Evolutionary conservation across 2,113 vertebrate species (phyloP).

Genomic region (Henicopernis longicauda): DNA sequence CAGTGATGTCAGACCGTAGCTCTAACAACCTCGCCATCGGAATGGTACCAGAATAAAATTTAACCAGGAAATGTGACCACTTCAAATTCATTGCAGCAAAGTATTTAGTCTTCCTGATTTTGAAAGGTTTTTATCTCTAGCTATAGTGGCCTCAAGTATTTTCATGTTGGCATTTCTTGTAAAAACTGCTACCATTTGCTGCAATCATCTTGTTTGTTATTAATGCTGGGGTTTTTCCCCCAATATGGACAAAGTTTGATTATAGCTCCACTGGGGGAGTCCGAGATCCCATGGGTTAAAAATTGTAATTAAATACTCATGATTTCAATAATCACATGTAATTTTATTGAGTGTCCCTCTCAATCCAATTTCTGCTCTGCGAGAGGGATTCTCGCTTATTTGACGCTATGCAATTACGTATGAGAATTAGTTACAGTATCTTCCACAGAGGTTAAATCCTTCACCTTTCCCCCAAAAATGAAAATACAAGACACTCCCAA

Average conservation of each 20-base stretch:
- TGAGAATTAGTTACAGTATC: not conserved
- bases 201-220: not conserved
- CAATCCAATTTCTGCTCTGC: slow-evolving; percentile 25
- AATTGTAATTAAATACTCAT: slow-evolving; percentile 16
- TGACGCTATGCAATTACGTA: not conserved
- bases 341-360: slow-evolving; percentile 4
- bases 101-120: not conserved
- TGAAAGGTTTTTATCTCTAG: not conserved
- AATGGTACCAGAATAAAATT: not conserved
- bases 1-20: rapidly evolving
- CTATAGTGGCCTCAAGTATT: not conserved
- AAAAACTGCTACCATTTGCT: not conserved
- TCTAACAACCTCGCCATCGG: not conserved
- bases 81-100: not conserved
- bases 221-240: not conserved
- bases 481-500: not conserved
- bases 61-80: not conserved
- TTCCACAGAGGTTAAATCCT: not conserved
- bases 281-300: not conserved
- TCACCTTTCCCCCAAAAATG: not conserved
- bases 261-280: not conserved
- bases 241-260: not conserved
- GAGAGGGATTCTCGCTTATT: not conserved
- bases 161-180: not conserved
- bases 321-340: not conserved